Base-by-base conservation (phyloP, 2,113 vertebrate species). In the Pipra filicauda region DNA sequence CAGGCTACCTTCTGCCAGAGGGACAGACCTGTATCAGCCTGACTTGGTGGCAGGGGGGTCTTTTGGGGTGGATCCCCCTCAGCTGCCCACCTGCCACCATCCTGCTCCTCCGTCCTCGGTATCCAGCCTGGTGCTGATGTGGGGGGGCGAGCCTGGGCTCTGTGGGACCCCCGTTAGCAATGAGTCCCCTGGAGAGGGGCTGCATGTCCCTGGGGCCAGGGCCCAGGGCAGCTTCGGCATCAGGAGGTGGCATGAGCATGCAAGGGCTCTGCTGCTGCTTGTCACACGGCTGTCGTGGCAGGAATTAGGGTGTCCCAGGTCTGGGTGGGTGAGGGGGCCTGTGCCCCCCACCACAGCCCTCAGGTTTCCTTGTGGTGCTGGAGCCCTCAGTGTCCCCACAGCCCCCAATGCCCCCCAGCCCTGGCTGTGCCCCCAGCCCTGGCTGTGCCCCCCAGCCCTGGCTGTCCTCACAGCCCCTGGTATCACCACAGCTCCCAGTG, bases 381-480 rank as follows among this genome's bases (percentile, higher is more conserved):
- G 33, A 82, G 71, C 33, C 46, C 37, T 57, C 66, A 26, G 41
- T 37, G 62, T 44, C 72, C 69, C 49, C 8, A 3, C 46, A 37
- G 35, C 35, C 20, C 5, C 20, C 4, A 1, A 19, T 22, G 48
- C 22, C n/a, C 27, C 37, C 7, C 19, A 55, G 16, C 55, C 55
- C 55, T n/a, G 15, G 12, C 15, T n/a, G 31, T n/a, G 37, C 30
- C 28, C 2, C 3, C 57, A 52, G 64, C 33, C 16, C 21, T 18
- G 1, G 2, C 15, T n/a, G 31, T n/a, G 37, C 15, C 30, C 28
- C 2, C 3, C 57, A 52, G 64, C 33, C 16, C 21, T 18, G 1
- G 2, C 7, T 39, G 58, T 49, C 33, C 69, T 18, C 1, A 1
- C 41, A 57, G 51, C 48, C 27, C 0, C 26, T 0, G 5, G 17